Evolutionary conservation across 2,113 vertebrate species (phyloP).

Genomic region (Fukomys damarensis): DNA sequence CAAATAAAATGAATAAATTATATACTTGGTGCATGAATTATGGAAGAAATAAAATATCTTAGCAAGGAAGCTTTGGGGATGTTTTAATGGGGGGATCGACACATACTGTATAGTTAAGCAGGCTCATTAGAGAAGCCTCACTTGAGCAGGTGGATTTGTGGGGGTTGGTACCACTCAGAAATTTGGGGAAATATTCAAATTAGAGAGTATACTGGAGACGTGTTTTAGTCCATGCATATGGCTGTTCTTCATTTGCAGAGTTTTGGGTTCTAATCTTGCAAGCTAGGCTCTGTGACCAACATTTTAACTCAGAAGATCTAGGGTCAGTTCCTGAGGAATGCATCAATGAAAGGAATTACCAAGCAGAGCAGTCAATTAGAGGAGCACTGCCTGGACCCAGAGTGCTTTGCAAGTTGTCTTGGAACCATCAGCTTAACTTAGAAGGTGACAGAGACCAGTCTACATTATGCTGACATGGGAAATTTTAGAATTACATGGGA

Average conservation of each 20-base stretch:
- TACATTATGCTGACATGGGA: neutral
- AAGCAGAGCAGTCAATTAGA: neutral
- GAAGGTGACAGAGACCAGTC: neutral
- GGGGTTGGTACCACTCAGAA: neutral
- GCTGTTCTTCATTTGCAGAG: neutral
- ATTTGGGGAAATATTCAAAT: neutral
- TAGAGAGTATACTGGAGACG: neutral
- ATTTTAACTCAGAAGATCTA: neutral
- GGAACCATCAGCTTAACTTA: neutral
- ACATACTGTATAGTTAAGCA: neutral
- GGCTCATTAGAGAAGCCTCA: neutral
- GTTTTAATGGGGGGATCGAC: neutral
- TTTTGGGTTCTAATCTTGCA: neutral
- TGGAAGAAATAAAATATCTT: neutral
- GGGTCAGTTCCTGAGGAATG: neutral
- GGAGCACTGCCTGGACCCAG: neutral
- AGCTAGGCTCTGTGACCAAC: neutral
- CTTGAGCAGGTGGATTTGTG: neutral
- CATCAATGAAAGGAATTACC: neutral
- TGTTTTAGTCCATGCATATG: neutral
- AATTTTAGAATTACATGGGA: neutral
- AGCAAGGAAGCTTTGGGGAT: neutral
- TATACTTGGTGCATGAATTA: neutral
- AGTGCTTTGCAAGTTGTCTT: neutral
- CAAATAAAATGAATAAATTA: neutral